phyloP scores from a whole-genome alignment of 2,797 vertebrate genomes.

The Pitangus sulphuratus region DNA sequence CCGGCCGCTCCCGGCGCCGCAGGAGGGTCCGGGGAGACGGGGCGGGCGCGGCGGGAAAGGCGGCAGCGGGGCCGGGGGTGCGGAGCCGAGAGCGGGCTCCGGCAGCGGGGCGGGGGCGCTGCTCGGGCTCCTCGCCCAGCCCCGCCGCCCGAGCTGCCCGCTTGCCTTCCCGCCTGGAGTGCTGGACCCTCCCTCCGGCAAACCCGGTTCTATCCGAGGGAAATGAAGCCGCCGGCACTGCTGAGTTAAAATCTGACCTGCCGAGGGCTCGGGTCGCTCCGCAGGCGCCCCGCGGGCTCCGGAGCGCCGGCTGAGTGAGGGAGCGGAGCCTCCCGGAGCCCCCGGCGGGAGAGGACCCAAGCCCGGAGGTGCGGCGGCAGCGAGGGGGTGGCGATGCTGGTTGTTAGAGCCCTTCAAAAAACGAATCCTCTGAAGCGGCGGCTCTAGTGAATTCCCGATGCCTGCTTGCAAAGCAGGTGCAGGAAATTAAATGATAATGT shows the following conservation, averaged over 20 bases:
- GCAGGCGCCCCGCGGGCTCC: fast-evolving
- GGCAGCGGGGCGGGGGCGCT: neutral
- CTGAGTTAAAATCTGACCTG: fast-evolving
- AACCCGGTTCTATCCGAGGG: fast-evolving
- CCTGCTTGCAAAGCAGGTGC: conserved; percentile 35
- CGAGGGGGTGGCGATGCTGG: fast-evolving
- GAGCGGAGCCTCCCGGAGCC: neutral
- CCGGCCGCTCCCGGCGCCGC: too few species aligned
- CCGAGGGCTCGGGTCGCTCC: neutral
- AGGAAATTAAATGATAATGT: neutral
- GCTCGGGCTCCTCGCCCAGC: neutral
- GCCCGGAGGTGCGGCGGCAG: neutral
- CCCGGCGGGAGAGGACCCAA: neutral
- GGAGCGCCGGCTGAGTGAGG: neutral
- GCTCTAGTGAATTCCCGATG: neutral
- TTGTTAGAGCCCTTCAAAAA: neutral
- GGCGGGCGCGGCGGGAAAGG: neutral
- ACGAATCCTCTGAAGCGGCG: neutral
- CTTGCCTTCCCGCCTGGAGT: fast-evolving
- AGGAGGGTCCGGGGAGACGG: neutral
- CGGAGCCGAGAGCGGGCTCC: neutral
- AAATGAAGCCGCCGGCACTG: fast-evolving
- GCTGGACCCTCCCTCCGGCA: neutral
- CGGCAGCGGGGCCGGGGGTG: neutral
- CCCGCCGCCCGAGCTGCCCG: neutral